Percentiles rank a stretch among this genome's conserved stretches.
Conservation (phyloP, 1,140 invertebrate species). For the Arctopsyche grandis region DNA sequence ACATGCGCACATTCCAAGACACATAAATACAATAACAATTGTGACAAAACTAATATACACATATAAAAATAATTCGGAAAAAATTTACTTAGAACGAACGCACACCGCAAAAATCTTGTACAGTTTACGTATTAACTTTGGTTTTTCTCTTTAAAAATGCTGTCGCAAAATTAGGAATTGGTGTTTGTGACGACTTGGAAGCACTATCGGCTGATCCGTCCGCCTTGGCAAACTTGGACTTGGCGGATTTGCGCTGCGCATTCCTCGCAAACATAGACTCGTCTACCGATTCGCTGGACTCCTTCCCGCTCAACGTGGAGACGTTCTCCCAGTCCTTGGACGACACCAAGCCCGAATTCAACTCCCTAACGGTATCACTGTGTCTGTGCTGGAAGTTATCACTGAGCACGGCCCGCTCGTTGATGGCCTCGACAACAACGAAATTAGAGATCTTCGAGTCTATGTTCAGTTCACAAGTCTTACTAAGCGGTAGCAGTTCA, state of each 20-base stretch:
- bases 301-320: slow-evolving; percentile 32
- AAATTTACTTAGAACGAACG: not conserved
- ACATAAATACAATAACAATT: slow-evolving; percentile 10
- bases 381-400: slow-evolving; percentile 20
- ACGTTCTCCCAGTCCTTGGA: slow-evolving; percentile 9
- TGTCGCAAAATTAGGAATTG: slow-evolving; percentile 61
- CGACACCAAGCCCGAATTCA: not conserved
- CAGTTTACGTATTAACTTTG: slow-evolving; percentile 56
- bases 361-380: not conserved
- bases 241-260: slow-evolving; percentile 63
- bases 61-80: slow-evolving; percentile 15
- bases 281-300: slow-evolving; percentile 58
- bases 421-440: not conserved
- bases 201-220: slow-evolving; percentile 60
- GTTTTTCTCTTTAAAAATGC: slow-evolving; percentile 64
- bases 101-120: not conserved
- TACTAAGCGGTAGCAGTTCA: not conserved
- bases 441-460: not conserved
- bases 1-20: not conserved
- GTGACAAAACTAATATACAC: slow-evolving; percentile 8
- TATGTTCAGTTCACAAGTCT: not conserved
- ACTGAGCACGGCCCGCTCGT: slow-evolving; percentile 1
- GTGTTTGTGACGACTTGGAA: slow-evolving; percentile 59
- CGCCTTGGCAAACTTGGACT: slow-evolving; percentile 57
- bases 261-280: slow-evolving; percentile 61